These are phyloP conservation scores for Nephrotoma appendiculata DNA, from an alignment of 2,888 invertebrate species.

Conservation along the genomic window DNA sequence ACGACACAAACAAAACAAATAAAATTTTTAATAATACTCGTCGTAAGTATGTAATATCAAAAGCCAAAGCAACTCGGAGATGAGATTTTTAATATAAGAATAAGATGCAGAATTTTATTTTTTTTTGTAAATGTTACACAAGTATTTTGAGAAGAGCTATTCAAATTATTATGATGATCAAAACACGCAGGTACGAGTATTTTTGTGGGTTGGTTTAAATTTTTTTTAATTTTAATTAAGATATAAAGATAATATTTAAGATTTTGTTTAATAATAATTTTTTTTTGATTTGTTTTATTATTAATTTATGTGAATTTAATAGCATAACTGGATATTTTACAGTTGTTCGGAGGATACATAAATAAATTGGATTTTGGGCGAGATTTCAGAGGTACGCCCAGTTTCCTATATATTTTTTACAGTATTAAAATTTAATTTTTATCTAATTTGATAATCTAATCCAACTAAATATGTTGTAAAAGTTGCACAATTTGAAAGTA, in stretches of 20 bases:
- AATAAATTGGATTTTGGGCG: neutral
- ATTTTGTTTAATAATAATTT: neutral
- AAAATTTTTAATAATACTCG: neutral
- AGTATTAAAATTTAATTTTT: neutral
- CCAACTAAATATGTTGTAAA: neutral
- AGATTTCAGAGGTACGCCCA: neutral
- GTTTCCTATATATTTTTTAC: neutral
- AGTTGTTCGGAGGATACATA: neutral
- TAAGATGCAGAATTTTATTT: neutral
- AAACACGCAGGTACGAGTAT: neutral
- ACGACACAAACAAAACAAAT: neutral
- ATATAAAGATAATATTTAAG: neutral
- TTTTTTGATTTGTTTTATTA: neutral
- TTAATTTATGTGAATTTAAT: neutral
- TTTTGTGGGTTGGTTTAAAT: neutral
- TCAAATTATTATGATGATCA: neutral
- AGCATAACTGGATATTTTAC: neutral
- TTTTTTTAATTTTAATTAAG: neutral
- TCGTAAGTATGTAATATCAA: neutral
- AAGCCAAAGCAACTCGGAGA: neutral
- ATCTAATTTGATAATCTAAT: neutral
- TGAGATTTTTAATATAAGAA: neutral
- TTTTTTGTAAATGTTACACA: neutral
- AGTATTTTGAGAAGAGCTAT: neutral
- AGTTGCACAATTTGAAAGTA: neutral